Percentiles rank a stretch among this genome's conserved stretches.
Conservation (phyloP, 2,797 vertebrate genomes). For the Enteromius viviparus region DNA sequence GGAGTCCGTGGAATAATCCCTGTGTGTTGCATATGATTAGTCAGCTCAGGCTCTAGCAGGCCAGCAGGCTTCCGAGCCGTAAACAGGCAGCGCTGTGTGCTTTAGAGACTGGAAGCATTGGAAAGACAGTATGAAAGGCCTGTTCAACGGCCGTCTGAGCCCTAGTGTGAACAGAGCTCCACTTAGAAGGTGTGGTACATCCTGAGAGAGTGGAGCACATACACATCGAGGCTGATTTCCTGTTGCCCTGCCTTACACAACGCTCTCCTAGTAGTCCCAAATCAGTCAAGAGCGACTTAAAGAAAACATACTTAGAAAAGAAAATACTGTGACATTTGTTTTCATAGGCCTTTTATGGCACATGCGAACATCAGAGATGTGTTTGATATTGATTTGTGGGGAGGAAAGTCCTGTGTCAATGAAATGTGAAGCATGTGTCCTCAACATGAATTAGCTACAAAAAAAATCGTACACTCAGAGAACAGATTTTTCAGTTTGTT, state of each 20-base stretch:
- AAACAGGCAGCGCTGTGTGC: conserved; percentile 55
- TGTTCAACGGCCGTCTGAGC: conserved; percentile 51
- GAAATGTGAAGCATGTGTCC: not conserved
- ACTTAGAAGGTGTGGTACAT: conserved; percentile 49
- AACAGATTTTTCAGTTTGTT: not conserved
- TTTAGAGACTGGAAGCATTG: conserved; percentile 29
- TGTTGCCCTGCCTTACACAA: conserved; percentile 33
- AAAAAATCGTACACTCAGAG: not conserved
- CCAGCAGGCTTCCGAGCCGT: conserved; percentile 27
- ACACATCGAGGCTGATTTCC: conserved; percentile 42
- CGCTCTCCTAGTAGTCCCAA: not conserved
- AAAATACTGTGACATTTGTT: conserved; percentile 35
- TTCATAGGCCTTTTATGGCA: conserved; percentile 7
- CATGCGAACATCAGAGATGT: not conserved
- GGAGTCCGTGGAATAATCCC: conserved; percentile 34
- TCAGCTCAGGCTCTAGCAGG: conserved; percentile 9
- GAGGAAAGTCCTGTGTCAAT: not conserved
- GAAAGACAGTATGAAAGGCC: conserved; percentile 55
- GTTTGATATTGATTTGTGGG: conserved; percentile 27
- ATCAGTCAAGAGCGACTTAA: conserved; percentile 18
- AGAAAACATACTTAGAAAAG: conserved; percentile 36
- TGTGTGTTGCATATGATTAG: conserved; percentile 37
- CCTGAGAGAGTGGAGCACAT: conserved; percentile 49
- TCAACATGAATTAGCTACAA: not conserved
- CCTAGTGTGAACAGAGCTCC: conserved; percentile 49